These are phyloP conservation scores for Asteroscopus sphinx DNA, from an alignment of 2,888 invertebrate genomes.

Conservation along the genomic window DNA sequence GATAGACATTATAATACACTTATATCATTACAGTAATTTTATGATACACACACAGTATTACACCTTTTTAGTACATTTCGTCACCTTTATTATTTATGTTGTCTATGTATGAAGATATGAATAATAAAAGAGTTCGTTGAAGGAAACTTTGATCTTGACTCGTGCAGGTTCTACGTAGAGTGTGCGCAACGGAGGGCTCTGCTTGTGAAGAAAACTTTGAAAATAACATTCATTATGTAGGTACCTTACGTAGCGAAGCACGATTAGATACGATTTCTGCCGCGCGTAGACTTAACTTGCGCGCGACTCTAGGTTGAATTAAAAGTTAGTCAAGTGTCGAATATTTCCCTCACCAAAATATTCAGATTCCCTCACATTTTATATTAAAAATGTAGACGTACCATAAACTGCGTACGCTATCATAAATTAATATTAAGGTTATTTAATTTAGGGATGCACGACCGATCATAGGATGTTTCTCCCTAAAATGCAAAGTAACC, in stretches of 20 bases:
- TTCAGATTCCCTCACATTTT: neutral
- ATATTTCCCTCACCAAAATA: neutral
- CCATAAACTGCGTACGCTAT: constrained; percentile 5
- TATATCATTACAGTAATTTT: constrained; percentile 1
- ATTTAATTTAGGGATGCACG: constrained; percentile 8
- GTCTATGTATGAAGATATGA: neutral
- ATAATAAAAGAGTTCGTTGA: constrained; percentile 1
- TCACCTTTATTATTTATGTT: neutral
- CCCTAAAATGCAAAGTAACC: constrained; percentile 20
- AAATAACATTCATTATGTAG: too few species aligned
- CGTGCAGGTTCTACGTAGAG: too few species aligned
- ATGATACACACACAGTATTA: neutral
- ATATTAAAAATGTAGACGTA: neutral
- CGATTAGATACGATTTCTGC: too few species aligned
- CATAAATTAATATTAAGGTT: constrained; percentile 14
- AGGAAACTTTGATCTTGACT: neutral
- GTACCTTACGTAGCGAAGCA: too few species aligned
- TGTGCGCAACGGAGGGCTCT: too few species aligned
- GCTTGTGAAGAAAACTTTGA: too few species aligned
- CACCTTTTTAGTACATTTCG: neutral
- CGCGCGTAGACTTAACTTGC: too few species aligned
- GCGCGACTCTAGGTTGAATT: too few species aligned
- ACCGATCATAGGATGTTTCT: constrained; percentile 10
- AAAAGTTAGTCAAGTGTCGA: neutral
- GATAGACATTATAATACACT: constrained; percentile 2